These are phyloP conservation scores for Cebus imitator DNA, from an alignment of 2,113 vertebrate genomes.

Conservation along the genomic window DNA sequence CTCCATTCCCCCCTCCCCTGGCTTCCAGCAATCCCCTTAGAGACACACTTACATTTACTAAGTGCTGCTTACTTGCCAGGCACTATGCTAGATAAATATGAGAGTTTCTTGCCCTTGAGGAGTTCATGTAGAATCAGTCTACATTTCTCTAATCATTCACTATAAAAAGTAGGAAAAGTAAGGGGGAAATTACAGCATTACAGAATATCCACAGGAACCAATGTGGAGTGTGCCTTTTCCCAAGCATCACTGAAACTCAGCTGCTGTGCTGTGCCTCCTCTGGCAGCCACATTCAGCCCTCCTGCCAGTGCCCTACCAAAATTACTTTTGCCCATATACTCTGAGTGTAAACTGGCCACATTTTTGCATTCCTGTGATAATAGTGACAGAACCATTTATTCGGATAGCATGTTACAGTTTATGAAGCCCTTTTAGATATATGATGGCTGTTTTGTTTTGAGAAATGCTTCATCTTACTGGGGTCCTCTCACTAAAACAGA, in stretches of 20 bases:
- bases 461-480: not conserved
- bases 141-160: constrained; percentile 31
- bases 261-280: not conserved
- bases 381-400: not conserved
- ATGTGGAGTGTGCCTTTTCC: constrained; percentile 5
- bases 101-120: constrained; percentile 28
- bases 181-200: not conserved
- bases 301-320: not conserved
- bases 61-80: constrained; percentile 58
- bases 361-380: not conserved
- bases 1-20: not conserved
- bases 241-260: not conserved
- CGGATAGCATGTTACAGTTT: not conserved
- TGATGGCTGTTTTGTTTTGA: constrained; percentile 30
- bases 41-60: constrained; percentile 37
- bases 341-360: constrained; percentile 25
- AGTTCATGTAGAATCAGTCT: constrained; percentile 30
- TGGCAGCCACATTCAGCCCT: not conserved
- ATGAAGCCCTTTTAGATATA: not conserved
- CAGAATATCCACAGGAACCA: not conserved
- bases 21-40: constrained; percentile 31
- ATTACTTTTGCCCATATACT: not conserved
- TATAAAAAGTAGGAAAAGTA: not conserved
- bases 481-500: constrained; percentile 16
- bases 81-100: constrained; percentile 13